Evolutionary conservation across 2,888 invertebrate species (phyloP), one percentile per base, ranked within the genome.

Genomic region (Lobophora halterata): DNA sequence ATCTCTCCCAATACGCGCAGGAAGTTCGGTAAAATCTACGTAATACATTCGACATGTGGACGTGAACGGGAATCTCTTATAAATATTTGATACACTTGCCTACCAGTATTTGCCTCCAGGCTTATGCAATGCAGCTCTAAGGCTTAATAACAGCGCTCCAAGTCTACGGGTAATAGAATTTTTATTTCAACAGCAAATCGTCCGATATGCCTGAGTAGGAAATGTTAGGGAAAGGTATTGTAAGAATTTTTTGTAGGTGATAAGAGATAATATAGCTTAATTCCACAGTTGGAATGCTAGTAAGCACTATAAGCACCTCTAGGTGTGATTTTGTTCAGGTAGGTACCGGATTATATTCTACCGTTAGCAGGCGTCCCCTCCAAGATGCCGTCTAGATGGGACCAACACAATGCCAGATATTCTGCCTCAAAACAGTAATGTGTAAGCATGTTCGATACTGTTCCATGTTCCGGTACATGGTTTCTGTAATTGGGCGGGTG

Each of bases 81-180:
- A 78, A 78, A 83, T 83, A 80, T 81, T 82, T 70, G 66, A 83
- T 71, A 63, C 58, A 54, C 56, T 56, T 55, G 59, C 65, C 63
- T 57, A 51, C 48, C 57, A 57, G 67, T 73, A 75, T 79, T 77
- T 77, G 73, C 72, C 58, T 71, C 58, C 46, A 56, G 52, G 58
- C 49, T 58, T 46, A 34, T 21, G 32, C 17, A 52, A 39, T 41
- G 42, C 48, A 49, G 48, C 52, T 54, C 35, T n/a, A 37, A 38
- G 46, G 70, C 65, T n/a, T n/a, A 66, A 71, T 72, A 71, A 60
- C 62, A 60, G 50, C 58, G 68, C 68, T 62, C 59, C 54, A 56
- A 45, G 49, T 54, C 49, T 41, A 60, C 44, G 43, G 60, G 61
- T 68, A 74, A 75, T 72, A 71, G 64, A 74, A 75, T 71, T 76